Base-by-base conservation (phyloP, 2,113 vertebrate species). In the Percina caprodes region DNA sequence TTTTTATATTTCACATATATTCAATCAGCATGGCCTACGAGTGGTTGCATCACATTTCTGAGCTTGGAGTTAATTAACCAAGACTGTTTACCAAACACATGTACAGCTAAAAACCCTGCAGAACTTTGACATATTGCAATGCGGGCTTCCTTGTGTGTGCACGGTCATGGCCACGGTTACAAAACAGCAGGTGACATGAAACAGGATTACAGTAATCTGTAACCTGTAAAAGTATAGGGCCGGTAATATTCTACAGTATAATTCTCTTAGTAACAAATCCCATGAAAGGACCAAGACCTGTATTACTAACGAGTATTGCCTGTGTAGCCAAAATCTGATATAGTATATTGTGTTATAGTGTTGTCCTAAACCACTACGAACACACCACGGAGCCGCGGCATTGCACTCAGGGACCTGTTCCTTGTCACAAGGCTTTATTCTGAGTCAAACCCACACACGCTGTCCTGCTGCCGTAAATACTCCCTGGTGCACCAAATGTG, bases 201-300 rank as follows among this genome's bases (percentile, higher is more conserved):
- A 77, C 30, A 48, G 74, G 87, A 86, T 84, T 89, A 82, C 61
- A 58, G 5, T 80, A 74, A 92, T 79, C 85, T 80, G 68, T 21
- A 3, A 73, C 48, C 75, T 60, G 46, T 52, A 19, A 24, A 1
- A 52, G 16, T 54, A 60, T 21, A 33, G 56, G n/a, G 35, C 2
- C 18, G 16, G 15, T 3, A 35, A 7, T 51, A 2, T 18, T 59
- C 6, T 10, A 42, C 39, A 42, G 39, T 42, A 16, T 18, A 24
- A 26, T 59, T 30, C 4, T 86, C 5, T 70, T 19, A 2, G n/a
- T 24, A 18, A 56, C 39, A 54, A 80, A 46, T 52, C 39, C 19
- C 14, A 5, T 4, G 9, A 71, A 74, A 46, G 35, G 19, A 23
- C 24, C 12, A 7, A 56, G 46, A n/a, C 18, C 5, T 23, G 39